Percentiles rank a stretch among this genome's conserved stretches.
Conservation (phyloP, 2,113 vertebrate species). For the Labeo rohita region DNA sequence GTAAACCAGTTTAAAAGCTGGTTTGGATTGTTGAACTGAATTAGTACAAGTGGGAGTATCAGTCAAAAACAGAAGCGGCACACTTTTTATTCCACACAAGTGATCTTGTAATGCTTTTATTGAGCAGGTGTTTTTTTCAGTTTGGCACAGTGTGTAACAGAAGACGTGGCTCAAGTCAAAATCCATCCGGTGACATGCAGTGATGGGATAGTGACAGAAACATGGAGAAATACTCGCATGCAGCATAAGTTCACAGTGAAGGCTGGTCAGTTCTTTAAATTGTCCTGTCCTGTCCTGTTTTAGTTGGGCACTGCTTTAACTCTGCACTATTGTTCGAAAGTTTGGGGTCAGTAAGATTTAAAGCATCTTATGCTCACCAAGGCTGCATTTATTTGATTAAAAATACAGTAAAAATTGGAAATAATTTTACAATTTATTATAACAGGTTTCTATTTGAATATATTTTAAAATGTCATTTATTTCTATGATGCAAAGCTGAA, state of each 20-base stretch:
- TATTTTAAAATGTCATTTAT: not conserved
- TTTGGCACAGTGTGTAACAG: not conserved
- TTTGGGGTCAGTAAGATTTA: not conserved
- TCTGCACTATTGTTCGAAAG: not conserved
- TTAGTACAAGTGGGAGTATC: constrained; percentile 23
- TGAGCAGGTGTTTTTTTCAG: constrained; percentile 30
- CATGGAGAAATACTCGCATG: not conserved
- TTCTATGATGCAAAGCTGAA: not conserved
- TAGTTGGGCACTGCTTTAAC: not conserved
- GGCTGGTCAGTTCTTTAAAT: not conserved
- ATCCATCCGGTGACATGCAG: constrained; percentile 32
- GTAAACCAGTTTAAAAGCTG: not conserved
- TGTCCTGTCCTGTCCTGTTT: not conserved
- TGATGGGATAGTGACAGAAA: not conserved
- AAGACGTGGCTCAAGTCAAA: not conserved
- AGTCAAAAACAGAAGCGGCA: not conserved
- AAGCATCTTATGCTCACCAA: not conserved
- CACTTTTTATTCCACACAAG: constrained; percentile 29
- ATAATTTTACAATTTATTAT: not conserved
- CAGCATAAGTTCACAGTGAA: constrained; percentile 17
- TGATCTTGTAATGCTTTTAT: constrained; percentile 47
- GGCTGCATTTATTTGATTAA: not conserved
- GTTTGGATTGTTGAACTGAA: not conserved
- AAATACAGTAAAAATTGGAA: not conserved
- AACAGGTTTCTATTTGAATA: not conserved